A percentile compares a stretch with the other conserved stretches of the same genome.
Conservation (phyloP, 2,797 vertebrate genomes). For the Mastacembelus armatus region DNA sequence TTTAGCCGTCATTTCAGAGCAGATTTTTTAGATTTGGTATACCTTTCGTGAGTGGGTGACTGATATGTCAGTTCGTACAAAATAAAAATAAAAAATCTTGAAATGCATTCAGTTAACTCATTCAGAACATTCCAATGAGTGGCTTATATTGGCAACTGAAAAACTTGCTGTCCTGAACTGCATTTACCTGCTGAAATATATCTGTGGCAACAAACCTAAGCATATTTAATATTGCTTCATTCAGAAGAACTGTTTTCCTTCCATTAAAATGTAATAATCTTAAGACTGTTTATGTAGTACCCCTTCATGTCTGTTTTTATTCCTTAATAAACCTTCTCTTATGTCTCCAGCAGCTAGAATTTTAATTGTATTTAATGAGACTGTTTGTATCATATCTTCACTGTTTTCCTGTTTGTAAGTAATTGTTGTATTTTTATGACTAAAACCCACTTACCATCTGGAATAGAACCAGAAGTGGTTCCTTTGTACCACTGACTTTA, state of each 20-base stretch:
- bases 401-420: conserved; percentile 12
- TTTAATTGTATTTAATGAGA: neutral
- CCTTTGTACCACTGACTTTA: conserved; percentile 33
- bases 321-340: neutral
- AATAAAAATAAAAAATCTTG: too few species aligned
- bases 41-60: too few species aligned
- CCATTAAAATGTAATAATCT: neutral
- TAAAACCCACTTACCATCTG: conserved; percentile 48
- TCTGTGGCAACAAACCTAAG: too few species aligned
- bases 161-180: neutral
- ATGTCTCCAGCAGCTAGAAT: neutral
- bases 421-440: conserved; percentile 40
- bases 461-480: conserved; percentile 36
- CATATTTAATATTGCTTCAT: too few species aligned
- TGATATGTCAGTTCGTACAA: too few species aligned
- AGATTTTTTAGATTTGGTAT: too few species aligned
- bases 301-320: neutral
- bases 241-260: too few species aligned
- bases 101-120: too few species aligned
- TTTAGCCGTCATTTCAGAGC: too few species aligned
- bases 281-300: neutral
- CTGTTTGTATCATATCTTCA: neutral
- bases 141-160: neutral
- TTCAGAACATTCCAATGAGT: too few species aligned
- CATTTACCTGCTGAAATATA: neutral